Percentiles rank a stretch among this genome's conserved stretches.
These are phyloP conservation scores for Rhagologus leucostigma DNA, from an alignment of 2,113 vertebrate species.

Conservation along the genomic window DNA sequence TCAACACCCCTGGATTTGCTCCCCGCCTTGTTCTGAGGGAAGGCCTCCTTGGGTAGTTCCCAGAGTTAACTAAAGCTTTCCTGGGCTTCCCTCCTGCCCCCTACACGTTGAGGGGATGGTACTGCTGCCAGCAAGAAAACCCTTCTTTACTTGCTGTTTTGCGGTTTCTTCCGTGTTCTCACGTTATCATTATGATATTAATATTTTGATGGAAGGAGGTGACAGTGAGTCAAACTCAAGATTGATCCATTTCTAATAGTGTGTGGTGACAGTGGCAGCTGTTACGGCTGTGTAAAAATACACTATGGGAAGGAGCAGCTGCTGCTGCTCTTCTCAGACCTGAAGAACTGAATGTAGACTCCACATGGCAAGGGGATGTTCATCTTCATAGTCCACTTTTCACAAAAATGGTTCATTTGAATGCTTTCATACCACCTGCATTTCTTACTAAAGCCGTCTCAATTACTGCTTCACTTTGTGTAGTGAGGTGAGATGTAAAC, in stretches of 20 bases:
- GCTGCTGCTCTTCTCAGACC: background rate
- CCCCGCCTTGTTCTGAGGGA: background rate
- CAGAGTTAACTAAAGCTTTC: background rate
- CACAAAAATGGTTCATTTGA: background rate
- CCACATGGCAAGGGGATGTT: background rate
- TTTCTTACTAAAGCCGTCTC: background rate
- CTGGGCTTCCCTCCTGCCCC: background rate
- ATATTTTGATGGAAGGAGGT: background rate
- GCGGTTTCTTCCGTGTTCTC: background rate
- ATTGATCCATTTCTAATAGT: background rate
- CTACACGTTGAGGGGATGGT: rapidly evolving
- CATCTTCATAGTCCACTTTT: background rate
- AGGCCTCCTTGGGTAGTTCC: background rate
- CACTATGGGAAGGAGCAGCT: background rate
- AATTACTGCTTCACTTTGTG: background rate
- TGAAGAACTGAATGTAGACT: background rate
- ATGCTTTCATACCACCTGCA: background rate
- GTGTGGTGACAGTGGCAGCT: background rate
- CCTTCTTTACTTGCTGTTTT: background rate
- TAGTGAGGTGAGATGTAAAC: background rate
- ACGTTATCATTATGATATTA: background rate
- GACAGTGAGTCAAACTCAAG: background rate
- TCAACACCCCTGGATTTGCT: background rate
- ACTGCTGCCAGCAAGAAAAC: background rate
- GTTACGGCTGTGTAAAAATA: background rate